Evolutionary conservation across 2,113 vertebrate species (phyloP).

Genomic region (Marmota monax): DNA sequence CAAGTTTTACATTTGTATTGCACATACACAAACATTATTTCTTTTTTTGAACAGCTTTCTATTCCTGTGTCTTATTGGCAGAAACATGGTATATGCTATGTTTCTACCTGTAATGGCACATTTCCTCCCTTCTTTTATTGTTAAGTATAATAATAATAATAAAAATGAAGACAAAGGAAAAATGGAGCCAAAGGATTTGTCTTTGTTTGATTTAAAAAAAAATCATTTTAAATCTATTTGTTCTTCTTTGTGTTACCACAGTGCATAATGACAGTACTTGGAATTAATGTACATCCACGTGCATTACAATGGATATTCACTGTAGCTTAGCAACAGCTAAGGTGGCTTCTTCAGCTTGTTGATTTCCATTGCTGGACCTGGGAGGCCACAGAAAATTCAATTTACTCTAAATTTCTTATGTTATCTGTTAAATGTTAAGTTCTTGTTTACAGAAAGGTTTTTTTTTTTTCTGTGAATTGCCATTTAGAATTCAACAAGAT

Average conservation of each 20-base stretch:
- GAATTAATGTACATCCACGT: constrained; percentile 84
- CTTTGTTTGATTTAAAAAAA: constrained; percentile 79
- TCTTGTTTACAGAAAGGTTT: constrained; percentile 63
- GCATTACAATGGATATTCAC: constrained; percentile 80
- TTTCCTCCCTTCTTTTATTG: constrained; percentile 43
- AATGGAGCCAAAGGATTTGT: constrained; percentile 68
- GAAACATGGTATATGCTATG: not conserved
- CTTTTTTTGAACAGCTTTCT: constrained; percentile 65
- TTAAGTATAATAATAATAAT: constrained; percentile 70
- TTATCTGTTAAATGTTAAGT: constrained; percentile 82
- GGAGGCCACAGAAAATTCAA: constrained; percentile 76
- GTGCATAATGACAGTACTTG: constrained; percentile 82
- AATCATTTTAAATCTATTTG: constrained; percentile 82
- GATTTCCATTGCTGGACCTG: constrained; percentile 77
- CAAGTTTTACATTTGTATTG: not conserved
- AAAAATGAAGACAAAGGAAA: constrained; percentile 66
- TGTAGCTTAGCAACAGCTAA: constrained; percentile 86
- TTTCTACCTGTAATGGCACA: constrained; percentile 31
- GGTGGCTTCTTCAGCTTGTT: constrained; percentile 78
- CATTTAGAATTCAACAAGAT: constrained; percentile 70
- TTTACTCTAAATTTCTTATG: constrained; percentile 81
- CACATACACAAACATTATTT: constrained; percentile 51
- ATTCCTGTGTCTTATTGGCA: constrained; percentile 21
- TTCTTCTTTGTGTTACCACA: constrained; percentile 75
- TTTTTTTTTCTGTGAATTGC: constrained; percentile 65